Conservation (phyloP, 2,797 vertebrate species). For the Neomorphus geoffroyi region DNA sequence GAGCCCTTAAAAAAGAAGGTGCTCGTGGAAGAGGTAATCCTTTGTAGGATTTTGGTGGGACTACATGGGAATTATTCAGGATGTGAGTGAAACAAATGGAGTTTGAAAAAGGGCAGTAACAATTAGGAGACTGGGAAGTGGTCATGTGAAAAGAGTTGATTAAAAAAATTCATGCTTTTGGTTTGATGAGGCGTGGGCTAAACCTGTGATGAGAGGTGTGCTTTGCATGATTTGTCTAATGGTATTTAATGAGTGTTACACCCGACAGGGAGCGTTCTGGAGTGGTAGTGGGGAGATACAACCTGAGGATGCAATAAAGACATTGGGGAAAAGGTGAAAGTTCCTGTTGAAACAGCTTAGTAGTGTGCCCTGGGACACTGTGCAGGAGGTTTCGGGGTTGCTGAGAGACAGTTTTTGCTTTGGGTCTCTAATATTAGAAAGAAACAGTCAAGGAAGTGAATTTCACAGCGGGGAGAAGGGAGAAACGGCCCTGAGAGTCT, state of each 20-base stretch:
- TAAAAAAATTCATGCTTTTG: neutral
- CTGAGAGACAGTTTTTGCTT: neutral
- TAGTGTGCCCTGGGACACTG: neutral
- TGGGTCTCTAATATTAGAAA: neutral
- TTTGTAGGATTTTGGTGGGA: neutral
- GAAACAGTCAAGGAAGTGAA: neutral
- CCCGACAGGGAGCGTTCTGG: neutral
- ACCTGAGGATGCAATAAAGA: neutral
- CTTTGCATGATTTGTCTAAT: neutral
- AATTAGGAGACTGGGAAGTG: neutral
- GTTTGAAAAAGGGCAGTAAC: neutral
- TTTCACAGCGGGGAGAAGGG: neutral
- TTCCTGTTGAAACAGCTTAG: neutral
- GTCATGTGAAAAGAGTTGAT: conserved; percentile 30
- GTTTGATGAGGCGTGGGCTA: conserved; percentile 34
- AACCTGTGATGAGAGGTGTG: neutral
- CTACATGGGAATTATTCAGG: neutral
- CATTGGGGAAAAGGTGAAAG: neutral
- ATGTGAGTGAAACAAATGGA: neutral
- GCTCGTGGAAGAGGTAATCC: neutral
- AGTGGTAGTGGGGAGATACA: neutral
- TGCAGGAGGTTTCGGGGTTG: neutral
- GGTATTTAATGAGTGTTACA: neutral
- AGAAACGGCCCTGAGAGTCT: neutral
- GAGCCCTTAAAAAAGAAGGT: neutral